These are phyloP conservation scores for Calycopis cecrops DNA, from an alignment of 1,140 invertebrate genomes.

Conservation along the genomic window DNA sequence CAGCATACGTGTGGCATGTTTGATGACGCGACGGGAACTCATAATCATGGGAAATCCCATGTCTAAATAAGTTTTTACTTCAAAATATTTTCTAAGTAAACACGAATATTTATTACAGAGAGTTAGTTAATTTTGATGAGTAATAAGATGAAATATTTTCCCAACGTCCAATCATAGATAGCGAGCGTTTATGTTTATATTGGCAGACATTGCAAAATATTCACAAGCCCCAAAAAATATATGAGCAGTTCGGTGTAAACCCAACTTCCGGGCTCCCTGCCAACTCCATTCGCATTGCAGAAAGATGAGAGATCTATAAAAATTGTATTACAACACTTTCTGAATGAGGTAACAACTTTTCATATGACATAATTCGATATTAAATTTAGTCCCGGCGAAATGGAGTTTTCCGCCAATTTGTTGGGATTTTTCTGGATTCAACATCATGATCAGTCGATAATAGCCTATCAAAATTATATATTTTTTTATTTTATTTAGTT, in stretches of 20 bases:
- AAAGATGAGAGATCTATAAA: constrained; percentile 56
- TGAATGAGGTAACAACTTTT: constrained; percentile 27
- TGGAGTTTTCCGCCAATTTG: constrained; percentile 7
- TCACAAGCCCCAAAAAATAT: constrained; percentile 39
- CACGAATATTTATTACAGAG: no score
- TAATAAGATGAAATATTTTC: constrained; percentile 12
- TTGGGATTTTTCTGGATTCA: not conserved
- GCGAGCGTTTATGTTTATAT: constrained; percentile 28
- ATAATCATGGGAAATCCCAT: no score
- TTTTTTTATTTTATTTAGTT: no score
- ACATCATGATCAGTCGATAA: no score
- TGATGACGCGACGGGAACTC: no score
- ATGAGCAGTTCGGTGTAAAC: constrained; percentile 49
- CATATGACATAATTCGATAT: constrained; percentile 16
- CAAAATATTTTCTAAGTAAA: no score
- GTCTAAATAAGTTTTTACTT: no score
- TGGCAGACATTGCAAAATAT: constrained; percentile 33
- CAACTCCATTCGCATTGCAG: constrained; percentile 58
- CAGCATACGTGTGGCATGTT: no score
- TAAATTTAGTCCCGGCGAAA: constrained; percentile 16
- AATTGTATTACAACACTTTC: constrained; percentile 38
- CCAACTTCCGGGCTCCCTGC: constrained; percentile 48
- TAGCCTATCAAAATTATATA: no score
- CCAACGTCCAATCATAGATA: constrained; percentile 2
- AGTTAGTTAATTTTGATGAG: constrained; percentile 3